Evolutionary conservation across 2,113 vertebrate genomes (phyloP).

Genomic region (Scalopus aquaticus): DNA sequence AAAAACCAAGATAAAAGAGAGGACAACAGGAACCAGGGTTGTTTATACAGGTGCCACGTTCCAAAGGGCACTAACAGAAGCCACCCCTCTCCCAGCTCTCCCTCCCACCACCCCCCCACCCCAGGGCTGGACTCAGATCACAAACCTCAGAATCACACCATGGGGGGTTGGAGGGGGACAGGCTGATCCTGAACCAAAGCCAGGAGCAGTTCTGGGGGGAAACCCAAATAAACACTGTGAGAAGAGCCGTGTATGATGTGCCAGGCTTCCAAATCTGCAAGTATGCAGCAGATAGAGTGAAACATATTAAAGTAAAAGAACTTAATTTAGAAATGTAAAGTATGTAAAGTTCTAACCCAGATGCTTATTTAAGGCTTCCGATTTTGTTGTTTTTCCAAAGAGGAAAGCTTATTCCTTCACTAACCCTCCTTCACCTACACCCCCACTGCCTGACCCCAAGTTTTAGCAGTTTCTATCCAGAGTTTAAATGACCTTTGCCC

Average conservation of each 20-base stretch:
- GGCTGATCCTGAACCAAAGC: background rate
- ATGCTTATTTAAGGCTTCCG: conserved; percentile 27
- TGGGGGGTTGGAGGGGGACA: background rate
- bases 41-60: conserved; percentile 68
- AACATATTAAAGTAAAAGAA: background rate
- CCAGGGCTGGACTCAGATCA: conserved; percentile 40
- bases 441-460: conserved; percentile 62
- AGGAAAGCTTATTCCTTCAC: conserved; percentile 74
- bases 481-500: conserved; percentile 85
- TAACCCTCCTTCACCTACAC: conserved; percentile 45
- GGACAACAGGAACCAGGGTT: background rate
- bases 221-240: background rate
- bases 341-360: background rate
- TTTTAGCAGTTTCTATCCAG: conserved; percentile 83
- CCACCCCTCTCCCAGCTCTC: background rate
- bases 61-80: background rate
- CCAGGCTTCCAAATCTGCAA: background rate
- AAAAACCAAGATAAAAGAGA: background rate
- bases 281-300: background rate
- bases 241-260: background rate
- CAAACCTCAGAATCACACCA: background rate
- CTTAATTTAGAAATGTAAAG: conserved; percentile 26
- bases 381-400: conserved; percentile 35
- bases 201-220: background rate
- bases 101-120: background rate